A percentile compares a stretch with the other conserved stretches of the same genome.
These are phyloP conservation scores for Thymallus thymallus DNA, from an alignment of 2,113 vertebrate genomes.

Conservation along the genomic window DNA sequence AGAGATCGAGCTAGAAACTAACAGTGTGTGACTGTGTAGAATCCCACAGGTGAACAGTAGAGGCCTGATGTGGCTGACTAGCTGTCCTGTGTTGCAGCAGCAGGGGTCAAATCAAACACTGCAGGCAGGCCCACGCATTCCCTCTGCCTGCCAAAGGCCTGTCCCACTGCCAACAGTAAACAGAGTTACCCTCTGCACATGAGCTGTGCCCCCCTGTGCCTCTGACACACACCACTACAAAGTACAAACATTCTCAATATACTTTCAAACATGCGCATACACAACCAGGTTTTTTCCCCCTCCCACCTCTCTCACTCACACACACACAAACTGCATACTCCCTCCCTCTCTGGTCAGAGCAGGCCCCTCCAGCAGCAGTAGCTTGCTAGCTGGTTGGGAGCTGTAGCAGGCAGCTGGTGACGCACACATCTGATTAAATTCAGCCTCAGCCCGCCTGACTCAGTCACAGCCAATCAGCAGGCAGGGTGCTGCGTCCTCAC, in stretches of 20 bases:
- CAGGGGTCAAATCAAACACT: no score
- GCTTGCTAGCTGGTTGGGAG: slow-evolving; percentile 68
- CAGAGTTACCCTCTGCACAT: slow-evolving; percentile 36
- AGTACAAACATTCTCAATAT: no score
- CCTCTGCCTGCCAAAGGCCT: slow-evolving; percentile 43
- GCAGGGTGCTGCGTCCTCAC: slow-evolving; percentile 34
- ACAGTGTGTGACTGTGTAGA: no score
- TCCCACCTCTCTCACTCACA: no score
- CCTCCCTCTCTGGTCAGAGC: no score
- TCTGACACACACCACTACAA: slow-evolving; percentile 30
- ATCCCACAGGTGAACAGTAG: no score
- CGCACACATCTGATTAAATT: slow-evolving; percentile 82
- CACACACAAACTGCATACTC: no score
- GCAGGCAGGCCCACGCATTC: slow-evolving; percentile 37
- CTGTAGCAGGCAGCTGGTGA: slow-evolving; percentile 69
- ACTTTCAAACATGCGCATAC: background rate
- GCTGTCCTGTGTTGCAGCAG: no score
- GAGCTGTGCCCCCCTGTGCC: no score
- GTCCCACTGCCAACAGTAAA: slow-evolving; percentile 31
- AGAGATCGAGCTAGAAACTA: no score
- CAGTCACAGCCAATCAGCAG: slow-evolving; percentile 51
- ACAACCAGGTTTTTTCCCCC: background rate
- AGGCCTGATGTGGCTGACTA: no score
- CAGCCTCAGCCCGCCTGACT: slow-evolving; percentile 64
- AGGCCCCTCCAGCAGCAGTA: slow-evolving; percentile 63